Base-by-base conservation (phyloP, 2,888 invertebrate species). In the Pristionchus exspectatus region DNA sequence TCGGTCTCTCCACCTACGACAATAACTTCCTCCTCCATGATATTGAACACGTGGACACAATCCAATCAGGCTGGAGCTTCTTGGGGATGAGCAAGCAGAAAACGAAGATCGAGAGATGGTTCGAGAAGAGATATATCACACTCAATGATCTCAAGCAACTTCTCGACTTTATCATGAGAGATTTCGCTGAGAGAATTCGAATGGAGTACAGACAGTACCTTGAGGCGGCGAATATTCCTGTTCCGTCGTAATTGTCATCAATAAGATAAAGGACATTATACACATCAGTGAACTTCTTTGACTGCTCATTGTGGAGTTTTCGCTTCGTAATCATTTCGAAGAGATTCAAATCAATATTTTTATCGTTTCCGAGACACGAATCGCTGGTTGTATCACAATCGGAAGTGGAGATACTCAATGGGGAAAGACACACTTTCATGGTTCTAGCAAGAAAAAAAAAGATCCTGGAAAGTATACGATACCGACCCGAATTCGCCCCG, bases 111-210 rank as follows among this genome's bases (percentile, higher is more conserved):
- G 66, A 83, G 83, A 56, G 89, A n/a, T 89, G 89, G 89, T 89
- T 89, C 54, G 89, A 89, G 84, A 89, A 89, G 50, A 63, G 89
- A 56, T 89, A 83, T 50, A 63, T 89, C 12, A 89, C 83, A 5
- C 84, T 89, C n/a, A 83, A 89, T 44, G 83, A 89, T 63, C 89
- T 89, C 18, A 89, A 89, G 69, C 81, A 89, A 50, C 84, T 89
- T 5, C 89, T 81, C 44, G 84, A 89, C 54, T 89, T 63, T 56
- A 89, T 89, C 50, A 89, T 89, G 89, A 63, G 89, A 33, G 83
- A 89, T 50, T 89, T 89, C 84, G 89, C 89, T 7, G 89, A 81
- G 24, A 33, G 89, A 33, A 89, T 89, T 33, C 81, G 89, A 21
- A 81, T 83, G 89, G 89, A 88, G 59, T 88, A 88, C 59, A 83